Percentiles rank a stretch among this genome's conserved stretches.
Conservation (phyloP, 2,888 invertebrate species). For the Sinohyriopsis cumingii region DNA sequence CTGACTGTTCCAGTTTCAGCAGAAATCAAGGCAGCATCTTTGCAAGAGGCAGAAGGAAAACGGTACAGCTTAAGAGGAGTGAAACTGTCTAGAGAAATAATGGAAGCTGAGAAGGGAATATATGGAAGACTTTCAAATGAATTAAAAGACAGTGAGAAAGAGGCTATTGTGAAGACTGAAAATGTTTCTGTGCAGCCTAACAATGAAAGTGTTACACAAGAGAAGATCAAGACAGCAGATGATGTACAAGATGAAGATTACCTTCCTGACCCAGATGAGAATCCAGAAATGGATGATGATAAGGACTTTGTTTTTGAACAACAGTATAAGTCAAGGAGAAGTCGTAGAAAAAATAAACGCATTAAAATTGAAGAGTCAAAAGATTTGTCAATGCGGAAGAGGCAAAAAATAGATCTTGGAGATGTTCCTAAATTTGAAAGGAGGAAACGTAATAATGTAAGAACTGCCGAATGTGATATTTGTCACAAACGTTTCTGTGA, state of each 20-base stretch:
- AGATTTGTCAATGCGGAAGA: slow-evolving; percentile 6
- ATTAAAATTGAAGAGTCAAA: neutral
- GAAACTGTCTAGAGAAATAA: slow-evolving; percentile 40
- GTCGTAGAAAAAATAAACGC: too few relatives aligned
- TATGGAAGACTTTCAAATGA: neutral
- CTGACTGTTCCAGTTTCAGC: too few relatives aligned
- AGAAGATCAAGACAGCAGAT: neutral
- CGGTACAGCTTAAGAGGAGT: slow-evolving; percentile 47
- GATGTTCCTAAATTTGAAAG: slow-evolving; percentile 18
- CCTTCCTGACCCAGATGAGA: neutral
- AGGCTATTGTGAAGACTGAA: too few relatives aligned
- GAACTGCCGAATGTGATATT: slow-evolving; percentile 41
- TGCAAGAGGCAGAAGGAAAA: neutral
- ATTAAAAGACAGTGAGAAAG: too few relatives aligned
- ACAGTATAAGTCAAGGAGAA: too few relatives aligned
- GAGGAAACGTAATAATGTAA: slow-evolving; percentile 24
- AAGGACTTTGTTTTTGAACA: too few relatives aligned
- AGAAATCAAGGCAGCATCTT: too few relatives aligned
- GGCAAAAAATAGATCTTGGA: neutral
- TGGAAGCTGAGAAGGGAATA: slow-evolving; percentile 41
- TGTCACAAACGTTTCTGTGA: slow-evolving; percentile 46
- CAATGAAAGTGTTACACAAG: slow-evolving; percentile 1
- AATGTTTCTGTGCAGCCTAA: neutral
- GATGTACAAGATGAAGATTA: neutral
- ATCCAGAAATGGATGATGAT: slow-evolving; percentile 1